These are phyloP conservation scores for Amazona vittata DNA, from an alignment of 2,113 vertebrate species.

Conservation along the genomic window DNA sequence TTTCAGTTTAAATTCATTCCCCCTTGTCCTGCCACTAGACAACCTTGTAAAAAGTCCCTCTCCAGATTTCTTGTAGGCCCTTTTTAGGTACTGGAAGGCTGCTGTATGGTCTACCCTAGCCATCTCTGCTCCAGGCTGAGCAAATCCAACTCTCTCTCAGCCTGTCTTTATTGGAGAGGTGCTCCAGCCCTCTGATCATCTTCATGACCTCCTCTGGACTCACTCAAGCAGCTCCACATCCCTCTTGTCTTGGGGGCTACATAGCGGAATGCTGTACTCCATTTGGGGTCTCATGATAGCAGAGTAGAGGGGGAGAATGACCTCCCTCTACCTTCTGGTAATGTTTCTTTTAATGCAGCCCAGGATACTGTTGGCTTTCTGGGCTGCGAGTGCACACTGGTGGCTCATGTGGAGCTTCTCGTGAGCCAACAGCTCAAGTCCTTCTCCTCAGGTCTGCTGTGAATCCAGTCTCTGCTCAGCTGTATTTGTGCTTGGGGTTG, in stretches of 20 bases:
- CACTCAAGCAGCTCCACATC: accelerated
- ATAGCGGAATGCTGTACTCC: neutral
- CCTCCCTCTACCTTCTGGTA: accelerated
- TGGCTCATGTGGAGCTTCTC: neutral
- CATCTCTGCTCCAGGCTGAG: neutral
- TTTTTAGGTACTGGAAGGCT: neutral
- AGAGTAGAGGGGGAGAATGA: neutral
- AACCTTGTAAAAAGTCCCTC: neutral
- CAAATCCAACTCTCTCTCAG: neutral
- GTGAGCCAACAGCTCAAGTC: neutral
- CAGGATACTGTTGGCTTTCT: accelerated
- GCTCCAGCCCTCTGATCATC: neutral
- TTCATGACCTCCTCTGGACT: neutral
- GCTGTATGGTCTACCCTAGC: neutral
- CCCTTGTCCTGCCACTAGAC: neutral
- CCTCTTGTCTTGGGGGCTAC: neutral
- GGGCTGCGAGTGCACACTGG: accelerated
- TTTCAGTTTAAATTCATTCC: neutral
- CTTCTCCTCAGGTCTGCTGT: neutral
- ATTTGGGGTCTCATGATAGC: neutral
- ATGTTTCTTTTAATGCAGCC: accelerated
- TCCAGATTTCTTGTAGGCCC: neutral
- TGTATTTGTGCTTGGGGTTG: neutral
- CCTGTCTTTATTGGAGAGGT: neutral
- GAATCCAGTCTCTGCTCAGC: neutral